Evolutionary conservation across 2,113 vertebrate genomes (phyloP).

Genomic region (Brienomyrus longianalis): DNA sequence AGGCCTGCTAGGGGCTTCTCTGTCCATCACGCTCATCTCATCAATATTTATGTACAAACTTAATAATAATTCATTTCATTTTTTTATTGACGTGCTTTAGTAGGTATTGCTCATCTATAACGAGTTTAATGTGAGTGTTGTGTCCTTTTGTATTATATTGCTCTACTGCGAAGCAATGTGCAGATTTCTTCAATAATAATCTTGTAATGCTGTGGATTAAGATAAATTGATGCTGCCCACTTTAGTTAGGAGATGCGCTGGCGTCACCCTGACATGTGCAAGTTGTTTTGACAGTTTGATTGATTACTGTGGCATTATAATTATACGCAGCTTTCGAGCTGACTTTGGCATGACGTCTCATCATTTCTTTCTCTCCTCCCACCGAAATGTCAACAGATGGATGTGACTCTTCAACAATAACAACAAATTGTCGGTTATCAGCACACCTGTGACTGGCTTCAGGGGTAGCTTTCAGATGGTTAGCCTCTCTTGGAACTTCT

Average conservation of each 20-base stretch:
- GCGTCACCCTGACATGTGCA: background rate
- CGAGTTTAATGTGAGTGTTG: background rate
- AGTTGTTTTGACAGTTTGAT: background rate
- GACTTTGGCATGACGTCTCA: background rate
- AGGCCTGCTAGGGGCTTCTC: background rate
- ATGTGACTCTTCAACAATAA: background rate
- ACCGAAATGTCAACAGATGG: background rate
- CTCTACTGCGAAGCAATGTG: constrained; percentile 38
- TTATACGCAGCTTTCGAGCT: background rate
- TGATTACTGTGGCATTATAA: background rate
- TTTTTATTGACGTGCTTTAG: background rate
- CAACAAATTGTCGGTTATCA: constrained; percentile 10
- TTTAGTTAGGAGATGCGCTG: background rate
- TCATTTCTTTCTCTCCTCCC: background rate
- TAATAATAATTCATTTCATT: background rate
- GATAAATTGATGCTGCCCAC: background rate
- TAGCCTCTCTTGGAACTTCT: background rate
- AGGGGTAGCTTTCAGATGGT: background rate
- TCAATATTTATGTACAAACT: background rate
- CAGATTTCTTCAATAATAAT: constrained; percentile 31
- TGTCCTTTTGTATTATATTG: background rate
- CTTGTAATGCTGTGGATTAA: background rate
- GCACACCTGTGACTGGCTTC: constrained; percentile 14
- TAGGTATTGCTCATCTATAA: background rate
- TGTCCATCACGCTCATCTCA: background rate